Conservation (phyloP, 2,888 invertebrate genomes). For the Cataglyphis cursor region DNA sequence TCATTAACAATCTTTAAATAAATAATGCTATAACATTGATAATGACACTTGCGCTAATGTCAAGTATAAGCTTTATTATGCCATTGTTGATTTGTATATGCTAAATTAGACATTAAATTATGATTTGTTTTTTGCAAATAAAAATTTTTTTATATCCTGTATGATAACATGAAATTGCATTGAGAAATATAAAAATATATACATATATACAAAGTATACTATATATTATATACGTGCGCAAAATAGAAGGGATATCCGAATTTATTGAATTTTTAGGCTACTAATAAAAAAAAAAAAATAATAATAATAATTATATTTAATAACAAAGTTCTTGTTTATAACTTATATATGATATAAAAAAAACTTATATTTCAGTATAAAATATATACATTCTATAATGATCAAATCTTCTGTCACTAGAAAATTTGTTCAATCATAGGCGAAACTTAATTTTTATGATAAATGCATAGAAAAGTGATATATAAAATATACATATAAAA, state of each 20-base stretch:
- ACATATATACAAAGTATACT: not conserved
- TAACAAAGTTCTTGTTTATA: constrained; percentile 4
- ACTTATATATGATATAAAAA: not conserved
- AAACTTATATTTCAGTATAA: constrained; percentile 8
- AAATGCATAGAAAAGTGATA: constrained; percentile 5
- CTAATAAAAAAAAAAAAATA: constrained; percentile 21
- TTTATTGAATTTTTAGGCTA: constrained; percentile 16
- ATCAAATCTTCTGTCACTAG: not conserved
- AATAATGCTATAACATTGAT: constrained; percentile 76
- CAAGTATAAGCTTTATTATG: constrained; percentile 56
- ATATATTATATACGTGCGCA: not conserved
- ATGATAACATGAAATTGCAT: constrained; percentile 13
- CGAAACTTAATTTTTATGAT: not conserved
- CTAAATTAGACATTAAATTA: constrained; percentile 62
- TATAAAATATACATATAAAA: not conserved
- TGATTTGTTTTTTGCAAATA: constrained; percentile 54
- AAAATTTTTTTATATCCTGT: constrained; percentile 51
- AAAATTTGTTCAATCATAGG: constrained; percentile 23
- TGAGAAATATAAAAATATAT: constrained; percentile 14
- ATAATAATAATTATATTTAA: not conserved
- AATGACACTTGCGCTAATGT: constrained; percentile 59
- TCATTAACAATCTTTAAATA: constrained; percentile 82
- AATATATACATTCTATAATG: constrained; percentile 21
- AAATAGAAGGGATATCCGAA: not conserved
- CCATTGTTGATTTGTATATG: constrained; percentile 55